Conservation (phyloP, 1,140 invertebrate species). For the Chironomus striatipennis region DNA sequence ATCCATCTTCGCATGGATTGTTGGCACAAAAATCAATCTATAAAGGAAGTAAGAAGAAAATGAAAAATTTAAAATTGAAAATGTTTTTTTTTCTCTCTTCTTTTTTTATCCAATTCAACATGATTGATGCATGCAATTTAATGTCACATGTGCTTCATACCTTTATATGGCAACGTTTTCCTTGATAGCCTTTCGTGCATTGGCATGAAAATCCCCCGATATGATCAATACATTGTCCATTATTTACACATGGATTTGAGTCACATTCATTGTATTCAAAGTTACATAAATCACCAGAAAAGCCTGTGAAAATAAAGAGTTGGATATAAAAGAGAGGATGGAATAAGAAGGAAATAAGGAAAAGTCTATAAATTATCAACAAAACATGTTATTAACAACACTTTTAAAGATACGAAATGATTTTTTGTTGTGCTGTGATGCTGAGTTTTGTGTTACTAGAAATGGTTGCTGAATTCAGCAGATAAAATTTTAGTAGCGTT, state of each 20-base stretch:
- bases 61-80: no score
- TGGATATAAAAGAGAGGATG: neutral
- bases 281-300: slow-evolving; percentile 66
- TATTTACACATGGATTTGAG: slow-evolving; percentile 75
- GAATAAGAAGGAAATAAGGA: neutral
- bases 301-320: slow-evolving; percentile 42
- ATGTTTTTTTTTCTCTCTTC: no score
- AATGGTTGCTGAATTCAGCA: no score
- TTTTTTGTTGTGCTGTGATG: no score
- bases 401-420: neutral
- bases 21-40: slow-evolving; percentile 64
- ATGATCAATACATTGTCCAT: slow-evolving; percentile 69
- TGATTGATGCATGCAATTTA: no score
- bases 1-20: slow-evolving; percentile 55
- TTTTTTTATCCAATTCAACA: no score
- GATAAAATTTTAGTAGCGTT: no score
- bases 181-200: slow-evolving; percentile 69
- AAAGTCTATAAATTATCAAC: slow-evolving; percentile 11
- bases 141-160: slow-evolving; percentile 32
- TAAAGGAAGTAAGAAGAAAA: slow-evolving; percentile 2
- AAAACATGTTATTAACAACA: slow-evolving; percentile 11
- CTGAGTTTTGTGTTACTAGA: no score
- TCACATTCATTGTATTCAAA: slow-evolving; percentile 81
- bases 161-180: slow-evolving; percentile 59
- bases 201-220: slow-evolving; percentile 68